Base-by-base conservation (phyloP, 2,888 invertebrate species). In the Elegia similella region DNA sequence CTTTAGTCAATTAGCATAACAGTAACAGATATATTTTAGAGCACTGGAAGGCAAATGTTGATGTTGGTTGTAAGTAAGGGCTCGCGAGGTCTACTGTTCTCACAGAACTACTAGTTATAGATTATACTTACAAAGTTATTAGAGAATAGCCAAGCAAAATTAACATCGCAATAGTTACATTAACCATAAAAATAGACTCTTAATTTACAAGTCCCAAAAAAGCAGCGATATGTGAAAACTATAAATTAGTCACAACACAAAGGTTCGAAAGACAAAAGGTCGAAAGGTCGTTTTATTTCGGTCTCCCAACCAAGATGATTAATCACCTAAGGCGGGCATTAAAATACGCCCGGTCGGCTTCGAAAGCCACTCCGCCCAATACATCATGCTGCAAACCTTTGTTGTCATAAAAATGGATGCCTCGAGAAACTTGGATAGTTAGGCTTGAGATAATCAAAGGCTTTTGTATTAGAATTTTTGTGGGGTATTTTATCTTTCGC, bases 271-370 rank as follows among this genome's bases (percentile, higher is more conserved):
- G 56, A 56, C 56, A 56, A 56, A 56, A 62, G 62, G 62, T 58
- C 56, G 57, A 46, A 42, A 59, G 58, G 55, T 56, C 61, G 57
- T 58, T 59, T 59, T 52, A 58, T 57, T 58, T 61, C 57, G 53
- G 57, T 55, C 55, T 50, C 60, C 42, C 44, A 32, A 55, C 56
- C 55, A 53, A 56, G 48, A 59, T 62, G 62, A 64, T 64, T 61
- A 62, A 64, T 64, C 57, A 58, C 42, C 58, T 32, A 46, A 55
- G 58, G 55, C 47, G 29, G 55, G 57, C 59, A 59, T 58, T 61
- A 64, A 64, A 64, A 62, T 62, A 61, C 57, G 61, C 56, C 58
- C 55, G 60, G 58, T 7, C 47, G 54, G 42, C 44, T 55, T 55
- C 59, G 59, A 59, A 62, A 59, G 56, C 56, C 52, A 50, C 52